Evolutionary conservation across 2,113 vertebrate genomes (phyloP).

Genomic region (Charadrius vociferus): DNA sequence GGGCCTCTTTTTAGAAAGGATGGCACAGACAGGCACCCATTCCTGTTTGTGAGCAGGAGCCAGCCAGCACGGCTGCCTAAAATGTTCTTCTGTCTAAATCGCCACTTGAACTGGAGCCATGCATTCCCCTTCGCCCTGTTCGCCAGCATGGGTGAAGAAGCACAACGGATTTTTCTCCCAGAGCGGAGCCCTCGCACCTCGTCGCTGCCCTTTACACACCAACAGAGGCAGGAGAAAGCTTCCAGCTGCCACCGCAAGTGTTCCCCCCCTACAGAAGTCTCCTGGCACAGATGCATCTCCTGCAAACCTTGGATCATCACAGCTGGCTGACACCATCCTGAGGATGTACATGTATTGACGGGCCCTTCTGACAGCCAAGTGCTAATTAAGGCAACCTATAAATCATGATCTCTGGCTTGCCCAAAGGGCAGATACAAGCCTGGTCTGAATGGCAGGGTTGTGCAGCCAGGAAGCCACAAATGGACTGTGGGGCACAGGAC

Average conservation of each 20-base stretch:
- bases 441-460: background rate
- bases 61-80: background rate
- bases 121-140: background rate
- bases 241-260: fast-evolving
- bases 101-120: background rate
- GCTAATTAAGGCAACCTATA: background rate
- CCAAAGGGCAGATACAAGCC: background rate
- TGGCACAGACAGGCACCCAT: background rate
- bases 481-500: fast-evolving
- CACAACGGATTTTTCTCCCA: background rate
- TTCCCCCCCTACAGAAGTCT: fast-evolving
- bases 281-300: background rate
- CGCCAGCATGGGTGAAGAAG: background rate
- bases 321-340: background rate
- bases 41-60: background rate
- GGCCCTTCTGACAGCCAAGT: background rate
- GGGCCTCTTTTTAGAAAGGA: background rate
- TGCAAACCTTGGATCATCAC: background rate
- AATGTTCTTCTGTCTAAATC: background rate
- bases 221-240: background rate
- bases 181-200: fast-evolving
- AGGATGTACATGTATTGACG: background rate
- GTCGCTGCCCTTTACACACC: background rate
- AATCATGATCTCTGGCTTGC: background rate
- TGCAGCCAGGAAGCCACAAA: conserved; percentile 4